A percentile compares a stretch with the other conserved stretches of the same genome.
These are phyloP conservation scores for Dipus sagitta DNA, from an alignment of 2,797 vertebrate species.

Conservation along the genomic window DNA sequence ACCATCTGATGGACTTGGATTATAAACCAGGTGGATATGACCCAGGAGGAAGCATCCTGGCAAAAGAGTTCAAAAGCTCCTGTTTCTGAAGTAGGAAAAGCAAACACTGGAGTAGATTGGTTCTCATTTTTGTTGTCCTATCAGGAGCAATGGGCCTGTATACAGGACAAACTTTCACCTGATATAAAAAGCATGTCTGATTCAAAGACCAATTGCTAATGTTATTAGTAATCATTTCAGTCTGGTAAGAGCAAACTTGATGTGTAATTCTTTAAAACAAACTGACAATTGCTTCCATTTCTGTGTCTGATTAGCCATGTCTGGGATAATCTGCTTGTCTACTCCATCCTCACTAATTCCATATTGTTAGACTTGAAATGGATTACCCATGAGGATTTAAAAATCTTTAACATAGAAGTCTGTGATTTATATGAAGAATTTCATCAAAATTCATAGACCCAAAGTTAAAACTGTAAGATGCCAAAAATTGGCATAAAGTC, in stretches of 20 bases:
- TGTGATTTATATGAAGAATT: slow-evolving; percentile 37
- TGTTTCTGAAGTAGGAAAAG: not conserved
- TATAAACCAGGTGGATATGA: too few species aligned
- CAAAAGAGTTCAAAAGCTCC: not conserved
- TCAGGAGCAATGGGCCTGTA: not conserved
- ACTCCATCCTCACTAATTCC: not conserved
- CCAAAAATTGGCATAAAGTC: slow-evolving; percentile 28
- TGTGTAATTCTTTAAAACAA: not conserved
- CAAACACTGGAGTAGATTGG: not conserved
- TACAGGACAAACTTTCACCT: slow-evolving; percentile 23
- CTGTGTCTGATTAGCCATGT: not conserved
- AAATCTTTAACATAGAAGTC: slow-evolving; percentile 30
- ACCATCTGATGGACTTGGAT: not conserved
- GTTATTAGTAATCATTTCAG: not conserved
- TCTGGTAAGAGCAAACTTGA: not conserved
- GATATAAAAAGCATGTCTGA: not conserved
- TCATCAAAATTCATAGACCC: slow-evolving; percentile 26
- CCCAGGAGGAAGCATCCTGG: not conserved
- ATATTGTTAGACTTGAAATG: slow-evolving; percentile 7
- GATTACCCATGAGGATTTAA: not conserved
- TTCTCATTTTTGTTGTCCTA: slow-evolving; percentile 22
- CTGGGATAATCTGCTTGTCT: not conserved
- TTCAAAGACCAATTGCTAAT: slow-evolving; percentile 27
- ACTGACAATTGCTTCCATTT: not conserved
- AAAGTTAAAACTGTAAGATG: slow-evolving; percentile 43